Evolutionary conservation across 2,113 vertebrate species (phyloP), one percentile per base, ranked within the genome.

Genomic region (Lophochroa leadbeateri): DNA sequence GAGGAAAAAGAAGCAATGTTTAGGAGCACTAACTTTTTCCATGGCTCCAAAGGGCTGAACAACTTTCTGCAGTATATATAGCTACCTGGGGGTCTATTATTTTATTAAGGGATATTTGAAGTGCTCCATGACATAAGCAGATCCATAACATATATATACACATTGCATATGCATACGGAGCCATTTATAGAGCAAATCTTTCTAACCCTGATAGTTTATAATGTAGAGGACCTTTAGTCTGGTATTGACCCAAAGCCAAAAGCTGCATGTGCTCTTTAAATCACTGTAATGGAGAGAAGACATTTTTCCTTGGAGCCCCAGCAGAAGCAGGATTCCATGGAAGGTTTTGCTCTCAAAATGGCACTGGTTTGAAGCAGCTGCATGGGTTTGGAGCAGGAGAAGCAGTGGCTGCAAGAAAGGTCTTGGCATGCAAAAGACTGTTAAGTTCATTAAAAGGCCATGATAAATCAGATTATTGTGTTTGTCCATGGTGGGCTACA

Each of bases 71-170:
- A 95, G 84, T 24, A 44, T 46, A 80, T 94, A 96, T 7, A 87
- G 82, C 89, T 89, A 82, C 81, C 93, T 75, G 71, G 76, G 96
- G 96, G 69, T 89, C 61, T 78, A 52, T 97, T 92, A 95, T 82
- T 97, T 97, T 91, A 96, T 94, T 95, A 93, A 87, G 50, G 77
- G 68, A 19, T 93, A 78, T 90, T 68, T 94, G 80, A 94, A 97
- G 92, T 95, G 65, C 77, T 96, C 94, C 50, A 55, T 88, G 74
- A 90, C 90, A 94, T 86, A 72, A 93, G 77, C 64, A 93, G 69
- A 95, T 90, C 70, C 57, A 52, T 92, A n/a, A 83, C 37, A 27
- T 17, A 37, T 43, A 29, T 65, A 37, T 13, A 61, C 9, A 35
- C 28, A 63, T 31, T 39, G 17, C 2, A 1, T 35, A 15, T 74